Evolutionary conservation across 2,888 invertebrate genomes (phyloP).

Genomic region (Oxytorus armatus): DNA sequence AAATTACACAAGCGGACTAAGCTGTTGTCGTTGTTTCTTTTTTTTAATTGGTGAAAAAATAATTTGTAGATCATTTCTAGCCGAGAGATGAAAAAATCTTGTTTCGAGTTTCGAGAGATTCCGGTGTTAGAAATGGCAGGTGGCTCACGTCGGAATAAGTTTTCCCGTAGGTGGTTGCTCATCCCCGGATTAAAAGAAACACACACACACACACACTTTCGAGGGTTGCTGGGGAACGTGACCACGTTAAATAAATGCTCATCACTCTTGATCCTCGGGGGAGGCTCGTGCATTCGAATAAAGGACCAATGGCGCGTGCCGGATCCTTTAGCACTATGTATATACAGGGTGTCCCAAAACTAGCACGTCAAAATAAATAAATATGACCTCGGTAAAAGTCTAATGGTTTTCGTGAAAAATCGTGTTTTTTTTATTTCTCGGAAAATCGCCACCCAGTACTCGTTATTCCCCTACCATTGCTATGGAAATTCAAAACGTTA

Average conservation of each 20-base stretch:
- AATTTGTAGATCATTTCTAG: not conserved
- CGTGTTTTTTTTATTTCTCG: too few species aligned
- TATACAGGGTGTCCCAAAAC: not conserved
- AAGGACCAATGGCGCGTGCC: slow-evolving; percentile 64
- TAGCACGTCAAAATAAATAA: not conserved
- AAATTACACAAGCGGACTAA: too few species aligned
- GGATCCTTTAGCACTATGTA: slow-evolving; percentile 24
- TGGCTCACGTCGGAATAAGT: slow-evolving; percentile 46
- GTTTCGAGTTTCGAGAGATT: not conserved
- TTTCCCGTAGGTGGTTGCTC: slow-evolving; percentile 37
- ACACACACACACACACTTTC: slow-evolving; percentile 17
- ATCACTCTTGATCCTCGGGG: slow-evolving; percentile 52
- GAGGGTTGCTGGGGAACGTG: slow-evolving; percentile 63
- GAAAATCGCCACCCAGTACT: too few species aligned
- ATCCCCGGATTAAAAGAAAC: slow-evolving; percentile 31
- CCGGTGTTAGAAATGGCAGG: slow-evolving; percentile 52
- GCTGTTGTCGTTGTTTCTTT: not conserved
- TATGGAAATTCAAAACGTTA: too few species aligned
- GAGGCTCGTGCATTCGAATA: slow-evolving; percentile 13
- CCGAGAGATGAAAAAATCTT: slow-evolving; percentile 31
- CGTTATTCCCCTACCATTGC: too few species aligned
- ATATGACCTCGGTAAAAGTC: too few species aligned
- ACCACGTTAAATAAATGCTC: slow-evolving; percentile 61
- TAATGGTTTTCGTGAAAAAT: too few species aligned
- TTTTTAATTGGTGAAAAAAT: not conserved